Evolutionary conservation across 1,140 invertebrate species (phyloP).

Genomic region (Euschistus heros): DNA sequence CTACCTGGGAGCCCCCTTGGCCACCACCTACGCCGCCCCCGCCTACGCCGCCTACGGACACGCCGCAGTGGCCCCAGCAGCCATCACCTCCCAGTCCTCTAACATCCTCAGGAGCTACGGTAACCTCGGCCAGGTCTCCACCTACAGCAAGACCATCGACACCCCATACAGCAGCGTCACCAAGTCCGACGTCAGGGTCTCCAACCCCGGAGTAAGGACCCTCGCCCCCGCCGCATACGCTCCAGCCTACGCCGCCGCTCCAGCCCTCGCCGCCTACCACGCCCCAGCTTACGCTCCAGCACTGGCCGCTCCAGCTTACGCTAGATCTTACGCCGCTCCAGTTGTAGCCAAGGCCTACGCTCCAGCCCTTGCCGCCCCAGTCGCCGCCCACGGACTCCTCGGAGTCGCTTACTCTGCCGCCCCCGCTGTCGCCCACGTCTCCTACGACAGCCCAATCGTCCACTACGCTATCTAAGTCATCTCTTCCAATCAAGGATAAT

Average conservation of each 20-base stretch:
- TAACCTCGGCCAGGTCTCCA: constrained; percentile 34
- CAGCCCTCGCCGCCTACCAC: constrained; percentile 30
- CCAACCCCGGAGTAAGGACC: constrained; percentile 33
- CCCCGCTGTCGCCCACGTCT: constrained; percentile 9
- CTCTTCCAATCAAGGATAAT: constrained; percentile 1
- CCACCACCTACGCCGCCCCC: constrained; percentile 26
- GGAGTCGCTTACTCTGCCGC: constrained; percentile 10
- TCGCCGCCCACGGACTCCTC: background rate
- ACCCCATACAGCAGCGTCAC: constrained; percentile 35
- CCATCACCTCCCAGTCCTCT: constrained; percentile 32
- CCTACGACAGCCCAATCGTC: constrained; percentile 13
- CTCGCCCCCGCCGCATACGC: constrained; percentile 6
- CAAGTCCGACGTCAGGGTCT: constrained; percentile 35
- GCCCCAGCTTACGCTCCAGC: constrained; percentile 28
- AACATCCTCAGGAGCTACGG: constrained; percentile 34
- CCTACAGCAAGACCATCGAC: constrained; percentile 35
- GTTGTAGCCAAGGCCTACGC: background rate
- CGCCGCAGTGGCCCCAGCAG: constrained; percentile 30
- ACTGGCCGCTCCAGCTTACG: background rate
- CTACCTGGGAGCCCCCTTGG: constrained; percentile 13
- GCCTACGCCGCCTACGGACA: constrained; percentile 31
- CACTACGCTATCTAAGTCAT: background rate
- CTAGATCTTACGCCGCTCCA: background rate
- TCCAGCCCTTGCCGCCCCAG: background rate
- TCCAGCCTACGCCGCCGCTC: constrained; percentile 22